Percentiles rank a stretch among this genome's conserved stretches.
Conservation (phyloP, 2,113 vertebrate genomes). For the Chrysochloris asiatica region DNA sequence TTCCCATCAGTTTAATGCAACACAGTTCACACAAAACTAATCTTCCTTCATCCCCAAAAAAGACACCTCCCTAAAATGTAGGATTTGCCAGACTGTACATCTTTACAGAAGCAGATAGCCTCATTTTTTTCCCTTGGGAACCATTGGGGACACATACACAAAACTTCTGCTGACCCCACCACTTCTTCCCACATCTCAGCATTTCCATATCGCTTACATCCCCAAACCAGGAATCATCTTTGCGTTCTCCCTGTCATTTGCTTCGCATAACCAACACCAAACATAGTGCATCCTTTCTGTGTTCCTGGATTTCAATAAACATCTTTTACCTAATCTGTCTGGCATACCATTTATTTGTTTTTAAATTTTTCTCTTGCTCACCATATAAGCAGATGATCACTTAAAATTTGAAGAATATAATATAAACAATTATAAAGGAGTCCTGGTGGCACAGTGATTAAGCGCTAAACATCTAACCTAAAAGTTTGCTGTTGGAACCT, state of each 20-base stretch:
- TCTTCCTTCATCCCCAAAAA: background rate
- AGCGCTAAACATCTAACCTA: background rate
- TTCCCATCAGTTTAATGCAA: background rate
- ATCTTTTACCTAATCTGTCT: background rate
- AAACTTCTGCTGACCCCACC: background rate
- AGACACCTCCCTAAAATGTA: no score
- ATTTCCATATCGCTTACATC: background rate
- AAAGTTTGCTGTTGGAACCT: background rate
- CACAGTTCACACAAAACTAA: background rate
- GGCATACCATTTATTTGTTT: background rate
- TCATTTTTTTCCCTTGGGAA: no score
- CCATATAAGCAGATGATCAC: background rate
- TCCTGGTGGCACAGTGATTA: background rate
- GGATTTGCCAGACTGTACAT: no score
- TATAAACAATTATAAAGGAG: background rate
- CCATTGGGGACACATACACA: no score
- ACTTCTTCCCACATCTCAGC: background rate
- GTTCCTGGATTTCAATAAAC: background rate
- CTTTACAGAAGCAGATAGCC: no score
- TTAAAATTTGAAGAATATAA: background rate
- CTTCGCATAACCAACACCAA: background rate
- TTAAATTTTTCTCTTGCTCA: background rate
- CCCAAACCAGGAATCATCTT: background rate
- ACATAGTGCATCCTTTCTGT: background rate
- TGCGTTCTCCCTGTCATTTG: background rate